Percentiles rank a stretch among this genome's conserved stretches.
These are phyloP conservation scores for Phoxinus dragarum DNA, from an alignment of 2,797 vertebrate genomes.

Conservation along the genomic window DNA sequence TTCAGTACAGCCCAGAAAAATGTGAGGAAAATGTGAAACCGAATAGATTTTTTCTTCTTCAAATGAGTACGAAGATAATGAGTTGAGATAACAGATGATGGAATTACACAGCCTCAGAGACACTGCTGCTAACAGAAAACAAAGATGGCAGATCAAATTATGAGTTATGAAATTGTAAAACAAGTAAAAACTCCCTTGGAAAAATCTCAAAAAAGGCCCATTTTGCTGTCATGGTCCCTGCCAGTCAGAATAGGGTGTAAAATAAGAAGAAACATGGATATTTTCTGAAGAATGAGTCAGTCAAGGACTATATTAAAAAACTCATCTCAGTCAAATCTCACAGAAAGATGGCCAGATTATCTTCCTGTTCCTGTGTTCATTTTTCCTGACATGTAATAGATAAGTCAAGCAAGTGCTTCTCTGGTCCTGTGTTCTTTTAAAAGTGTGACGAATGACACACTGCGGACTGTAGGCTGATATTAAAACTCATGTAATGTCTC, in stretches of 20 bases:
- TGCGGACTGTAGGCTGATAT: constrained; percentile 40
- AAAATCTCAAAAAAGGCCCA: background rate
- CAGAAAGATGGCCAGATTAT: constrained; percentile 22
- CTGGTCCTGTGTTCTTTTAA: constrained; percentile 13
- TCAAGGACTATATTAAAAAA: constrained; percentile 20
- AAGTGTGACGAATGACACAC: constrained; percentile 46
- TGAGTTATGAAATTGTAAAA: constrained; percentile 19
- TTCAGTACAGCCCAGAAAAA: background rate
- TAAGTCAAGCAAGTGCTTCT: constrained; percentile 6
- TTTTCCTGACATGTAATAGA: constrained; percentile 25
- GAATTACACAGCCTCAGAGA: constrained; percentile 25
- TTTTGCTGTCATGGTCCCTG: background rate
- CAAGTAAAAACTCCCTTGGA: constrained; percentile 19
- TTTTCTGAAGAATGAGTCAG: background rate
- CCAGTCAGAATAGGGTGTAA: background rate
- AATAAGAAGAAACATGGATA: background rate
- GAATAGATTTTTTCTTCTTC: background rate
- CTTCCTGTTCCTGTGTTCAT: constrained; percentile 13
- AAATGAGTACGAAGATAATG: background rate
- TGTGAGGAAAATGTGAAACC: background rate
- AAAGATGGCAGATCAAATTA: constrained; percentile 43
- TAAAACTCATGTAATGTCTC: constrained; percentile 42
- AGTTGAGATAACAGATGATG: constrained; percentile 34
- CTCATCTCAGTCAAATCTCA: constrained; percentile 22
- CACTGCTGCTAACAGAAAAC: constrained; percentile 30